phyloP scores from a whole-genome alignment of 1,140 invertebrate genomes.

The Drosophila kikkawai region DNA sequence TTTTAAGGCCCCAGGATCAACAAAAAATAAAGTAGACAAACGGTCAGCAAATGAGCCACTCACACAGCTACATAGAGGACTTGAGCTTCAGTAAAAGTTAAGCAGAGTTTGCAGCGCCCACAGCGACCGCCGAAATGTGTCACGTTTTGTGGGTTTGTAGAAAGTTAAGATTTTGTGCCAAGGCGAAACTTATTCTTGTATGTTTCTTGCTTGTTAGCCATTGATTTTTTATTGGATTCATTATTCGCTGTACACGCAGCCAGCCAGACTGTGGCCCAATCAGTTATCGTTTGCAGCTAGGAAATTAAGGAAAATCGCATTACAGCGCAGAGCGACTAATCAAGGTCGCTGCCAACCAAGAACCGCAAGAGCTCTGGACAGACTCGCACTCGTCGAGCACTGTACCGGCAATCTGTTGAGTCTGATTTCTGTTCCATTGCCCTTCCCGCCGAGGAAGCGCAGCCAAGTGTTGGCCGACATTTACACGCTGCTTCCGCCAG shows the following conservation, averaged over 20 bases:
- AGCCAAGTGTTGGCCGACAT: slow-evolving; percentile 74
- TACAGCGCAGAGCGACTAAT: slow-evolving; percentile 26
- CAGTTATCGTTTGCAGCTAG: slow-evolving; percentile 64
- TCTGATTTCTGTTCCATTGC: slow-evolving; percentile 24
- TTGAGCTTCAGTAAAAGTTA: slow-evolving; percentile 51
- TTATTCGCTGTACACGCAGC: not conserved
- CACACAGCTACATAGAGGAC: slow-evolving; percentile 15
- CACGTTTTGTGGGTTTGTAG: slow-evolving; percentile 64
- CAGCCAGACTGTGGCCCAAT: slow-evolving; percentile 41
- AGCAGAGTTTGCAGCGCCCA: slow-evolving; percentile 46
- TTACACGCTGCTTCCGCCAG: slow-evolving; percentile 71
- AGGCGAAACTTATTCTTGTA: slow-evolving; percentile 51
- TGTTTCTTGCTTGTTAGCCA: slow-evolving; percentile 70
- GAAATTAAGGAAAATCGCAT: slow-evolving; percentile 73
- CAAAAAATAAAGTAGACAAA: slow-evolving; percentile 38
- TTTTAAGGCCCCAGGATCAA: slow-evolving; percentile 43
- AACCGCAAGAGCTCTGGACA: slow-evolving; percentile 23
- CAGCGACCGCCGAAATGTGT: slow-evolving; percentile 65
- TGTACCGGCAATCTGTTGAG: slow-evolving; percentile 54
- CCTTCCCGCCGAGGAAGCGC: slow-evolving; percentile 52
- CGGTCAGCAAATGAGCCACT: slow-evolving; percentile 54
- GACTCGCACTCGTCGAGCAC: not conserved
- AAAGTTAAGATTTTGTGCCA: slow-evolving; percentile 71
- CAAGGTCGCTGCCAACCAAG: slow-evolving; percentile 22
- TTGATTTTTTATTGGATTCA: slow-evolving; percentile 66